Base-by-base conservation (phyloP, 2,797 vertebrate species). In the Cossypha dichroa region DNA sequence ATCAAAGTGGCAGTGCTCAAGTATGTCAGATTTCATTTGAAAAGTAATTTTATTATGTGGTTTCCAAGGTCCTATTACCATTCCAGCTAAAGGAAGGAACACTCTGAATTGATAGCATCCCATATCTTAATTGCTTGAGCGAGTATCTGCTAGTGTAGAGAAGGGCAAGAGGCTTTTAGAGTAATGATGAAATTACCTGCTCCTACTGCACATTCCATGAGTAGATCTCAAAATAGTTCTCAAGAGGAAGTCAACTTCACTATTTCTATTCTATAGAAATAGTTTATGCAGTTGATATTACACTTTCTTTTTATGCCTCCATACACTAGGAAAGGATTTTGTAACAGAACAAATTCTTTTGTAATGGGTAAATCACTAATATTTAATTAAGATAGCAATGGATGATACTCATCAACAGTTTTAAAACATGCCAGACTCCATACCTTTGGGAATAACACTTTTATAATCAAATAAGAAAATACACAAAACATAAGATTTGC, bases 331-430 rank as follows among this genome's bases (percentile, higher is more conserved):
- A 90, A 81, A 84, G 13, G 46, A 62, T 91, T 85, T 75, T 45
- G 21, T 55, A 91, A 68, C 13, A 19, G 46, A 90, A 83, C 36
- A 41, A 78, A 80, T 28, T 54, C 49, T 91, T 85, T 75, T 45
- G 21, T 55, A 91, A 68, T 54, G 38, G 56, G 68, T 40, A 73
- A 88, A 82, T 66, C 40, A 66, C 38, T 59, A 69, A 26, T 76
- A 73, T 80, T 82, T 94, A 94, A 86, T 92, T 96, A 93, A 87
- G 49, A 23, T 67, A 85, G 60, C 28, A 82, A 82, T 33, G 38
- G 31, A 43, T 85, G 86, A 70, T 85, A 56, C 25, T 93, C 33
- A 87, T 60, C 68, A 93, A 40, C 74, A 92, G 68, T 85, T 93
- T 94, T 64, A 83, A 90, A 92, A 85, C 56, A 91, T 29, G 31